These are phyloP conservation scores for Cephalopholis sonnerati DNA, from an alignment of 2,113 vertebrate genomes.

Conservation along the genomic window DNA sequence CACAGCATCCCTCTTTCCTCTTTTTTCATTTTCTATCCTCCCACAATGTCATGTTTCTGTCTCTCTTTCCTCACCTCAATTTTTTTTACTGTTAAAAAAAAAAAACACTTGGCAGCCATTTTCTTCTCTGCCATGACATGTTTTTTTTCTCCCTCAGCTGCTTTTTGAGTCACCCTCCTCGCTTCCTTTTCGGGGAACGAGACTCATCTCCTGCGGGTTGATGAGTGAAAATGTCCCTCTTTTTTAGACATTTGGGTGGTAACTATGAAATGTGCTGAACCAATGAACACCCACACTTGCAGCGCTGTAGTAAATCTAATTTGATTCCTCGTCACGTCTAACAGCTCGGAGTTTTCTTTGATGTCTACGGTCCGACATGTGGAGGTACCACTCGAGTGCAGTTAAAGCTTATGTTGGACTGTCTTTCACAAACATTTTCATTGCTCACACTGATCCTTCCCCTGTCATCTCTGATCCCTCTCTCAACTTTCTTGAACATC, in stretches of 20 bases:
- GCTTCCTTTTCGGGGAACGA: slow-evolving; percentile 30
- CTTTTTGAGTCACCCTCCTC: slow-evolving; percentile 22
- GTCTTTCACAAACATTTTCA: slow-evolving; percentile 43
- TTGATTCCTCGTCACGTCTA: slow-evolving; percentile 54
- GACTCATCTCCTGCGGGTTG: slow-evolving; percentile 20
- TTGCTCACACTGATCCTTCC: slow-evolving; percentile 47
- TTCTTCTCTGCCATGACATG: slow-evolving; percentile 18
- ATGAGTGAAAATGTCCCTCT: slow-evolving; percentile 43
- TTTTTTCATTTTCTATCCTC: not conserved
- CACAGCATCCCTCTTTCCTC: not conserved
- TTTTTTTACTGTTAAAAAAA: not conserved
- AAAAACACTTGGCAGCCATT: slow-evolving; percentile 20
- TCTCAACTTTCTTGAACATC: slow-evolving; percentile 32
- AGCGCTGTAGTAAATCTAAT: slow-evolving; percentile 61
- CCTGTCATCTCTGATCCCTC: slow-evolving; percentile 45
- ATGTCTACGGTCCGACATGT: slow-evolving; percentile 46
- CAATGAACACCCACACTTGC: slow-evolving; percentile 57
- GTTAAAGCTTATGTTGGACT: slow-evolving; percentile 40
- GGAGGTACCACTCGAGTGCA: slow-evolving; percentile 25
- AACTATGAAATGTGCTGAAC: slow-evolving; percentile 67
- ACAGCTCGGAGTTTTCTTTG: slow-evolving; percentile 56
- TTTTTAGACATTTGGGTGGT: slow-evolving; percentile 53
- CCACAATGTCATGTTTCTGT: slow-evolving; percentile 10
- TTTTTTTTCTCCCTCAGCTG: slow-evolving; percentile 8
- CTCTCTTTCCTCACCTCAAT: not conserved